phyloP scores from a whole-genome alignment of 2,797 vertebrate genomes.

The Podargus strigoides region DNA sequence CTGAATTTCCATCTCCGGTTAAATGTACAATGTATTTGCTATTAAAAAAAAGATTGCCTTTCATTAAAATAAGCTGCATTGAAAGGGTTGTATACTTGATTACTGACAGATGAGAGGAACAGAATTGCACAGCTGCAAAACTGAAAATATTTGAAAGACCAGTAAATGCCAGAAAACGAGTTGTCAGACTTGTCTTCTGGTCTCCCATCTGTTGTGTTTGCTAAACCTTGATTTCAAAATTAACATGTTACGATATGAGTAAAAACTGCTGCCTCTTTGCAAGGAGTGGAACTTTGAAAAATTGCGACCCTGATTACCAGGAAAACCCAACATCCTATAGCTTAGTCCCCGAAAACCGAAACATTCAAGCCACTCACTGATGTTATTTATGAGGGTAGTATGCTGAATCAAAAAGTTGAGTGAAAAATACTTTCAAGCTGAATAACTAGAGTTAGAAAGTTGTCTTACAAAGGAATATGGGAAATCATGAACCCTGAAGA shows the following conservation, averaged over 20 bases:
- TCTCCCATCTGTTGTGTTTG: neutral
- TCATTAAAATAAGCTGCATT: neutral
- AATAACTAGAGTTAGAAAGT: neutral
- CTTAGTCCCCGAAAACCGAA: neutral
- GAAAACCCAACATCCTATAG: neutral
- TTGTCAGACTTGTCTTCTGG: neutral
- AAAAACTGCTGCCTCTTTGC: neutral
- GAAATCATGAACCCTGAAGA: neutral
- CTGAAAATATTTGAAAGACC: neutral
- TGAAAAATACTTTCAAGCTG: neutral
- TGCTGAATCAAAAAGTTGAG: neutral
- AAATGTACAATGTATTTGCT: neutral
- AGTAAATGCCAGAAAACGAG: neutral
- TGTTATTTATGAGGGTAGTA: neutral
- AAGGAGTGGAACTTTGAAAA: neutral
- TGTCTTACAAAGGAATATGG: neutral
- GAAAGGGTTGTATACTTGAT: neutral
- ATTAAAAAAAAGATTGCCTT: neutral
- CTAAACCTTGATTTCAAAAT: conserved; percentile 8
- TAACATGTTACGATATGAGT: neutral
- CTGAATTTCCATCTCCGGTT: neutral
- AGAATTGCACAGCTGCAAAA: conserved; percentile 1
- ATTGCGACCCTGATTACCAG: neutral
- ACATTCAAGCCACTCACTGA: neutral
- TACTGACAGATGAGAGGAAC: neutral